Evolutionary conservation across 2,888 invertebrate species (phyloP), one percentile per base, ranked within the genome.

Genomic region (Conus canariensis): DNA sequence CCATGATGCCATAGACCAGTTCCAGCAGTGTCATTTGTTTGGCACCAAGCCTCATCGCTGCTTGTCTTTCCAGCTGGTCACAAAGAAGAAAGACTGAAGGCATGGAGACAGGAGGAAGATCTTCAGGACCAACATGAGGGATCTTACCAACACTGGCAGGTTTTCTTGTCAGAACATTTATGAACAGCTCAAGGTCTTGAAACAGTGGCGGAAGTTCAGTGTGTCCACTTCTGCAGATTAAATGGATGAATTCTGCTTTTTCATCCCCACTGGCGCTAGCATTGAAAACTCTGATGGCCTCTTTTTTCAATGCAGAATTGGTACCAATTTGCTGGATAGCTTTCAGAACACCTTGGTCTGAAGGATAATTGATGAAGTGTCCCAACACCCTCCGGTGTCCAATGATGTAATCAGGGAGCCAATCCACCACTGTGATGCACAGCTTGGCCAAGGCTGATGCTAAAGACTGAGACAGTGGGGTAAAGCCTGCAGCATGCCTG

Each of bases 291-390:
- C 45, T 67, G 19, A 88, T 70, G 9, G 77, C 88, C 9, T 58
- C 12, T 14, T 56, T 45, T n/a, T 22, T n/a, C 25, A 30, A 19
- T 10, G n/a, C 12, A 1, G 30, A 6, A 22, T 60, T 56, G 16
- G 85, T 25, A 5, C 19, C 77, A 14, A 90, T 58, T 56, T 25
- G 16, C 59, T 74, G 59, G 5, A 91, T 14, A 67, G 67, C 74
- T 45, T 60, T 60, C 45, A 91, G n/a, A 22, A 91, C n/a, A 19
- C 90, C 91, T 16, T 88, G 70, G 30, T 77, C 14, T 16, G 88
- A 83, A 25, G 91, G 91, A 56, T 85, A 91, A n/a, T 90, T 74
- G 45, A 91, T 82, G 60, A 87, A 45, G 14, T 22, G 12, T 58
- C 91, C 91, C 56, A 88, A 56, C 9, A 91, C 67, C 6, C 22